Percentiles rank a stretch among this genome's conserved stretches.
Evolutionary conservation across 35 echinoderm and acorn worm species (phyloP).

Genomic region (Lytechinus pictus): DNA sequence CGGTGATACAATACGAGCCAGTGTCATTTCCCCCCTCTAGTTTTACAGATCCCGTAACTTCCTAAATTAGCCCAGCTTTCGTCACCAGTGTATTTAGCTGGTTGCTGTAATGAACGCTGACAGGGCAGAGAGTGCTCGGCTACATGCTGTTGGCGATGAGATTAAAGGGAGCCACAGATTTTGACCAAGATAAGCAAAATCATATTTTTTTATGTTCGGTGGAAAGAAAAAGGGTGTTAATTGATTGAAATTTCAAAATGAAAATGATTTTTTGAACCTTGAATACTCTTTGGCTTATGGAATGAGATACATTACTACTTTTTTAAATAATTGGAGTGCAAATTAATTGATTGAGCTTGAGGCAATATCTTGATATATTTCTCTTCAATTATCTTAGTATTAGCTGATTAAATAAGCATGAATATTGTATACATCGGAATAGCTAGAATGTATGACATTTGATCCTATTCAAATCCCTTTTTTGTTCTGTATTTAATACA

Average conservation of each 20-base stretch:
- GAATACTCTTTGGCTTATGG: neutral
- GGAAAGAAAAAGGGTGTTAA: neutral
- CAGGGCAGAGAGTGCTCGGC: neutral
- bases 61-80: conserved; percentile 17
- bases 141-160: neutral
- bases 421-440: too few relatives aligned
- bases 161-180: neutral
- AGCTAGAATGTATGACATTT: too few relatives aligned
- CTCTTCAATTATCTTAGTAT: too few relatives aligned
- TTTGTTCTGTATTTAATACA: too few relatives aligned
- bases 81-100: conserved; percentile 9
- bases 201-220: neutral
- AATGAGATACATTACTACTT: too few relatives aligned
- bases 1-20: neutral
- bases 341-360: too few relatives aligned
- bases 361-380: too few relatives aligned
- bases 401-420: too few relatives aligned
- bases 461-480: too few relatives aligned
- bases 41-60: neutral
- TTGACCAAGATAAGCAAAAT: neutral
- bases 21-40: neutral
- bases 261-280: neutral
- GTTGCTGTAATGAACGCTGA: neutral
- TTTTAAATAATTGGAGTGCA: too few relatives aligned
- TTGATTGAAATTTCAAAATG: too few relatives aligned